phyloP scores from a whole-genome alignment of 2,888 invertebrate genomes.

The Drosophila ezoana region DNA sequence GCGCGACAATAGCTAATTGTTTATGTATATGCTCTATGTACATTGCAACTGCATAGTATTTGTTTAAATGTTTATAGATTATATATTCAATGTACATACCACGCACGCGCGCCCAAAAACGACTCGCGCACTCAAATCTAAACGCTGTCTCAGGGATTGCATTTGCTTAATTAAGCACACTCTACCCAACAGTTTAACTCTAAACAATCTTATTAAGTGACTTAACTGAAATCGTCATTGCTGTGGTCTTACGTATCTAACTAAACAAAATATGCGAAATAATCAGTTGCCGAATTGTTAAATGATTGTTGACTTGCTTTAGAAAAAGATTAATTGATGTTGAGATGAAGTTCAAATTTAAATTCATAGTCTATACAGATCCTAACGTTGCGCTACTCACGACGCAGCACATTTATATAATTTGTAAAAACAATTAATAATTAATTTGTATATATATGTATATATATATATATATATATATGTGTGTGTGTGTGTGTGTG shows the following conservation, averaged over 20 bases:
- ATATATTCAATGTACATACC: slow-evolving; percentile 63
- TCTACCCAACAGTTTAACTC: slow-evolving; percentile 27
- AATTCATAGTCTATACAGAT: slow-evolving; percentile 50
- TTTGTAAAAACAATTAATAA: slow-evolving; percentile 27
- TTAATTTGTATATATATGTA: slow-evolving; percentile 11
- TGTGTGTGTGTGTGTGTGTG: slow-evolving; percentile 6
- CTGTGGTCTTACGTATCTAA: slow-evolving; percentile 42
- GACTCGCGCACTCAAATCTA: slow-evolving; percentile 21
- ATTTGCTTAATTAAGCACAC: slow-evolving; percentile 19
- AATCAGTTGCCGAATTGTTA: slow-evolving; percentile 34
- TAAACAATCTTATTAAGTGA: slow-evolving; percentile 61
- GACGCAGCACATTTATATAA: slow-evolving; percentile 12
- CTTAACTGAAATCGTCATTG: slow-evolving; percentile 53
- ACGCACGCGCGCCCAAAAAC: slow-evolving; percentile 30
- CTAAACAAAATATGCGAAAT: slow-evolving; percentile 25
- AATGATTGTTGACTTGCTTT: slow-evolving; percentile 14
- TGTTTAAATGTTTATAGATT: slow-evolving; percentile 42
- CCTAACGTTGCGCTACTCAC: slow-evolving; percentile 23
- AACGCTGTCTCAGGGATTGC: slow-evolving; percentile 7
- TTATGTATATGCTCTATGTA: slow-evolving; percentile 60
- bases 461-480: slow-evolving; percentile 3
- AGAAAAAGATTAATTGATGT: slow-evolving; percentile 10
- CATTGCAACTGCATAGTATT: slow-evolving; percentile 59
- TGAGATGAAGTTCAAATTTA: slow-evolving; percentile 25
- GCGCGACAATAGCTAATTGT: slow-evolving; percentile 56